Conservation (phyloP, 2,797 vertebrate genomes). For the Sardinella longiceps region DNA sequence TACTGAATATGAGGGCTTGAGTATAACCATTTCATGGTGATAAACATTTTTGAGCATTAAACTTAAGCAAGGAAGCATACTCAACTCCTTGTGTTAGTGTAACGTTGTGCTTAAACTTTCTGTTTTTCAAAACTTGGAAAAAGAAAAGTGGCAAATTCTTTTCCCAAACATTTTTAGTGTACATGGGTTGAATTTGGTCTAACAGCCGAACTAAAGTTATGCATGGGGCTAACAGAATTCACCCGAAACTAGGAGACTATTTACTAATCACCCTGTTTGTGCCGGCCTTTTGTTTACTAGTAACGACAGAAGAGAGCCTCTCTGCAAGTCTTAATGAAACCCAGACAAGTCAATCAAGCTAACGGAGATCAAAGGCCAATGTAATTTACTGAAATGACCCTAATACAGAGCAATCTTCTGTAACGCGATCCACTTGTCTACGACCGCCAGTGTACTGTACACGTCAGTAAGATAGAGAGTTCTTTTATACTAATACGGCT, state of each 20-base stretch:
- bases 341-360: slow-evolving; percentile 82
- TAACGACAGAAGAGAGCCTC: slow-evolving; percentile 65
- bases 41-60: too few species aligned
- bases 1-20: not conserved
- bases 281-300: slow-evolving; percentile 63
- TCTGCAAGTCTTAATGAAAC: slow-evolving; percentile 75
- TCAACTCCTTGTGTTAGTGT: too few species aligned
- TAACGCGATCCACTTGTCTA: slow-evolving; percentile 77
- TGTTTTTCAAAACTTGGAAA: too few species aligned
- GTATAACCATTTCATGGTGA: not conserved
- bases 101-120: too few species aligned
- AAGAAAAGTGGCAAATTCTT: too few species aligned
- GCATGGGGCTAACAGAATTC: not conserved
- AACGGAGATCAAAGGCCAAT: slow-evolving; percentile 78
- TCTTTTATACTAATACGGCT: slow-evolving; percentile 75
- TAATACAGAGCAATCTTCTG: slow-evolving; percentile 81
- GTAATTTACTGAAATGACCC: slow-evolving; percentile 81
- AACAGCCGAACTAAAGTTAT: not conserved
- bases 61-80: too few species aligned
- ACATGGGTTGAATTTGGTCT: not conserved
- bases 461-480: slow-evolving; percentile 81
- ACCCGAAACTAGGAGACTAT: not conserved
- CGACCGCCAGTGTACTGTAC: slow-evolving; percentile 76
- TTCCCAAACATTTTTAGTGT: not conserved
- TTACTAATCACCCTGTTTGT: not conserved